These are phyloP conservation scores for Apocrypta bakeri DNA, from an alignment of 1,140 invertebrate genomes.

Conservation along the genomic window DNA sequence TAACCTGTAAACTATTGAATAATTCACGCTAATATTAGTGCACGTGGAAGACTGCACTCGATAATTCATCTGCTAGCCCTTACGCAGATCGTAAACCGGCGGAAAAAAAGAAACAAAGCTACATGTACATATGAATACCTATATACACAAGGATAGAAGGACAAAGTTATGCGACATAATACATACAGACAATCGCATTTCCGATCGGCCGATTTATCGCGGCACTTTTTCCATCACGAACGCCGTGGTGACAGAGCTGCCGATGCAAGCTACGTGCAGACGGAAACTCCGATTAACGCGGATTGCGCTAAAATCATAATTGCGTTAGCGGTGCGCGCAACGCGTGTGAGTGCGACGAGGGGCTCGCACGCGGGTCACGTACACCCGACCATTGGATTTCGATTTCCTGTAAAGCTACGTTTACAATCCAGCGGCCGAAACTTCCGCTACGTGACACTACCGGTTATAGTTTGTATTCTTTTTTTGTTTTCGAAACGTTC, in stretches of 20 bases:
- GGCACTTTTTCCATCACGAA: neutral
- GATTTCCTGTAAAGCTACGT: conserved; percentile 42
- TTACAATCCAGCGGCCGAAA: conserved; percentile 36
- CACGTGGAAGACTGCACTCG: neutral
- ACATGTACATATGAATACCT: too few species aligned
- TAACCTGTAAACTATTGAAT: neutral
- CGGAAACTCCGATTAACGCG: conserved; percentile 34
- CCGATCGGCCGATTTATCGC: neutral
- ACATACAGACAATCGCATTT: neutral
- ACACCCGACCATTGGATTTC: conserved; percentile 34
- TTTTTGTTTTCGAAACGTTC: neutral
- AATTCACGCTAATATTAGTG: conserved; percentile 19
- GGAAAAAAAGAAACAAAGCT: neutral
- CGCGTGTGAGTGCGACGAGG: neutral
- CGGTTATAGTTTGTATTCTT: neutral
- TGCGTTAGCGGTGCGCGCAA: conserved; percentile 5
- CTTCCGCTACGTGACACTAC: conserved; percentile 29
- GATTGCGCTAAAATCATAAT: conserved; percentile 45
- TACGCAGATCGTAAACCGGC: neutral
- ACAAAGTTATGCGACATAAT: neutral
- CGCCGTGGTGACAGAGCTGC: neutral
- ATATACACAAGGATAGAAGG: neutral
- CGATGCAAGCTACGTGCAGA: neutral
- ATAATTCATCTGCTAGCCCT: neutral
- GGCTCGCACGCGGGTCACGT: conserved; percentile 13